Base-by-base conservation (phyloP, 2,888 invertebrate genomes). In the Eudasyphora cyanicolor region DNA sequence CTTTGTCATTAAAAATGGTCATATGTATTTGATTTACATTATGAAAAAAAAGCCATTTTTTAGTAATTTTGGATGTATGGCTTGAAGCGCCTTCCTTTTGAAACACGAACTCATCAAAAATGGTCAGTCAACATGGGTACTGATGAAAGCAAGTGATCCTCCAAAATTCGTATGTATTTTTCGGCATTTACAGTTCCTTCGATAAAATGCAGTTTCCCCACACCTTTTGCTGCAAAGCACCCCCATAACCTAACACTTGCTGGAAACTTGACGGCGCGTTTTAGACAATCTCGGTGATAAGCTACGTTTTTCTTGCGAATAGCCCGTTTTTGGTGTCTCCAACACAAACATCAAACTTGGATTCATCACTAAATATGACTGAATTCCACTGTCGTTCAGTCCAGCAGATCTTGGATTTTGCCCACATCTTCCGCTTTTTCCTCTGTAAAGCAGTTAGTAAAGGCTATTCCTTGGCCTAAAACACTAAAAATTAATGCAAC, bases 11-110 rank as follows among this genome's bases (percentile, higher is more conserved):
- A n/a, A n/a, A n/a, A n/a, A n/a, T n/a, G n/a, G n/a, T n/a, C n/a
- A n/a, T n/a, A n/a, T n/a, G n/a, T n/a, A n/a, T n/a, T n/a, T n/a
- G n/a, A n/a, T n/a, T n/a, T n/a, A n/a, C n/a, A n/a, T n/a, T n/a
- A n/a, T n/a, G n/a, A n/a, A n/a, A n/a, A n/a, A n/a, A n/a, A 32
- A 62, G 45, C 51, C 76, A 64, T 7, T 70, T 77, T 77, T n/a
- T 57, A 42, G 70, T 70, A 12, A 57, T 70, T 69, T 77, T 1
- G 69, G 42, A 4, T 19, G 27, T 29, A 57, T 14, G 73, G 57
- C 54, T n/a, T 21, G 57, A 57, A 57, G 73, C 42, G 35, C 57
- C 69, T 69, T 57, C 69, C 69, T 24, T 38, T 27, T 69, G 49
- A 35, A 49, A 76, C 12, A 29, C 8, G 29, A 35, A 42, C 38